Base-by-base conservation (phyloP, 2,797 vertebrate genomes). In the Labroides dimidiatus region DNA sequence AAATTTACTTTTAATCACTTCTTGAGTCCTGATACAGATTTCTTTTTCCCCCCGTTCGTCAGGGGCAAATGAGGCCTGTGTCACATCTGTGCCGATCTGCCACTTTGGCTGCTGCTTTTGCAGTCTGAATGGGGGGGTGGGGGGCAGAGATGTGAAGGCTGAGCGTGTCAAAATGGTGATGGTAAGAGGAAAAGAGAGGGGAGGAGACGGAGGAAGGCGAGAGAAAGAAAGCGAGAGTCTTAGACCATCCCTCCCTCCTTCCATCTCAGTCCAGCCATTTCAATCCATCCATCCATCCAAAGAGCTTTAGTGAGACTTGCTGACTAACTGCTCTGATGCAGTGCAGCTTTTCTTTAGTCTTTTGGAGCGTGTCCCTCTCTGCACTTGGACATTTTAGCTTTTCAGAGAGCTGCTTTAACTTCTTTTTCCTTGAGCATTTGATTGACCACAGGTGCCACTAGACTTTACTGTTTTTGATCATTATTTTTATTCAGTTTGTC, bases 281-380 rank as follows among this genome's bases (percentile, higher is more conserved):
- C 77, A 75, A 21, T 71, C 71, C 72, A 86, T 82, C 73, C 52
- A 85, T 81, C 65, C 70, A 85, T 81, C 65, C 70, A 48, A 33
- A 64, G 51, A 59, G 72, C 65, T 82, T 87, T 43, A 51, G 70
- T 62, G 51, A 74, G 71, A 72, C 68, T 58, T 69, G 77, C 77
- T 83, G 79, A 88, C 72, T 76, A 36, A 71, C 62, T 72, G 65
- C 69, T 82, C 41, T 72, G 69, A 71, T 78, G 78, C 78, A 72
- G 53, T 61, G 60, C 58, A 17, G 36, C 70, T 68, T 73, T 65
- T 72, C 55, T 77, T 73, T 57, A 14, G 44, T 65, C 69, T 49
- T 63, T 42, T 50, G 48, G 55, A 72, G 55, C 8, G 0, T 0
- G 5, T 58, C 45, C 41, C 20, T 75, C 42, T 51, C 37, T 39